Base-by-base conservation (phyloP, 1,140 invertebrate species). In the Drosophila sproati region DNA sequence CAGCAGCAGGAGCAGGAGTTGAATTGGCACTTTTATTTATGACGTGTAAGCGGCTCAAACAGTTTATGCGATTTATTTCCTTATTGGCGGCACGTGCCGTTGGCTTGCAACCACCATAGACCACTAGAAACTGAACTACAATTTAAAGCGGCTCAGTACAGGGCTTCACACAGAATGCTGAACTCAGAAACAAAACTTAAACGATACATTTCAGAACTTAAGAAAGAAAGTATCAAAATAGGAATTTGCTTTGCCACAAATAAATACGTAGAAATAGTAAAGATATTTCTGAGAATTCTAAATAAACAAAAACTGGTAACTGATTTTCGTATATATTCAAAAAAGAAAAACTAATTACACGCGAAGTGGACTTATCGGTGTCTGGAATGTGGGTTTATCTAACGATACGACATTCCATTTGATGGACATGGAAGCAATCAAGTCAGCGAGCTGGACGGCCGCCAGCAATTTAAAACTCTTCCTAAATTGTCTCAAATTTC, bases 41-140 rank as follows among this genome's bases (percentile, higher is more conserved):
- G 73, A 72, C 61, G 61, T 76, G 73, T 76, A 76, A 76, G 73
- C 73, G 68, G 73, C 73, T 76, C 45, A 72, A 76, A 73, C 69
- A 72, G 69, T 76, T 76, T 61, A 76, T 76, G 50, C 61, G 73
- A 72, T 72, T 76, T 66, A 62, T 72, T 76, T 76, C 66, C 55
- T 72, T 76, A 76, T 76, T 76, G 73, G 20, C 50, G 60, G 73
- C 73, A 76, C 73, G 73, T 76, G 73, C 73, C 69, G 54, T 7
- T 3, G 31, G 68, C 32, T 20, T 28, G 7, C 57, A 70, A 62
- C 48, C 56, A 54, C 67, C 57, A 61, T 31, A 47, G 45, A 31
- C 64, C 54, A 73, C 71, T 68, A 45, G 47, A 62, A 70, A 63
- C 45, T 56, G 56, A 69, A 50, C 31, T 56, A 55, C 71, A 28